Conservation (phyloP, 2,888 invertebrate species). For the Mayetiola destructor region DNA sequence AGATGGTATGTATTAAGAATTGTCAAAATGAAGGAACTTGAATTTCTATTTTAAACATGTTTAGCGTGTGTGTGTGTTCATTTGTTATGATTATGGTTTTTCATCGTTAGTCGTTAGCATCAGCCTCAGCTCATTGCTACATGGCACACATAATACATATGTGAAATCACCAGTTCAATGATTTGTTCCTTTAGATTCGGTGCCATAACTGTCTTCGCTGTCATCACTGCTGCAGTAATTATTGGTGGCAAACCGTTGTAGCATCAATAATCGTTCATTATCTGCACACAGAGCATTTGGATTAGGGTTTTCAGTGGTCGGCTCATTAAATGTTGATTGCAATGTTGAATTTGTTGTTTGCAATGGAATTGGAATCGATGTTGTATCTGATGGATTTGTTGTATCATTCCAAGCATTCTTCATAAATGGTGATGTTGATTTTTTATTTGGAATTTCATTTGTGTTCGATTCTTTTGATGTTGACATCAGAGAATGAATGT, state of each 20-base stretch:
- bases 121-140: too few species aligned
- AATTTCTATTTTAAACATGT: background rate
- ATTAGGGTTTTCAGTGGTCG: background rate
- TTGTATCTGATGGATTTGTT: conserved; percentile 4
- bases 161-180: background rate
- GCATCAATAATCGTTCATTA: conserved; percentile 6
- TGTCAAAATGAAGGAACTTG: background rate
- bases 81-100: too few species aligned
- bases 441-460: background rate
- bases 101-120: too few species aligned
- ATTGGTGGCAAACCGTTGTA: conserved; percentile 1
- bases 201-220: conserved; percentile 8
- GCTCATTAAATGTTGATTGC: conserved; percentile 6
- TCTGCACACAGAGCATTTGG: conserved; percentile 3
- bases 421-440: conserved; percentile 4
- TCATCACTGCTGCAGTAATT: conserved; percentile 9
- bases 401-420: background rate
- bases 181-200: background rate
- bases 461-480: background rate
- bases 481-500: too few species aligned
- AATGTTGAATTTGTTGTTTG: too few species aligned
- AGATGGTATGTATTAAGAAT: background rate
- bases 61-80: background rate
- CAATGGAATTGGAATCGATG: too few species aligned
- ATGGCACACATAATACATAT: too few species aligned